Conservation (phyloP, 2,888 invertebrate species). For the Ptychoptera contaminata region DNA sequence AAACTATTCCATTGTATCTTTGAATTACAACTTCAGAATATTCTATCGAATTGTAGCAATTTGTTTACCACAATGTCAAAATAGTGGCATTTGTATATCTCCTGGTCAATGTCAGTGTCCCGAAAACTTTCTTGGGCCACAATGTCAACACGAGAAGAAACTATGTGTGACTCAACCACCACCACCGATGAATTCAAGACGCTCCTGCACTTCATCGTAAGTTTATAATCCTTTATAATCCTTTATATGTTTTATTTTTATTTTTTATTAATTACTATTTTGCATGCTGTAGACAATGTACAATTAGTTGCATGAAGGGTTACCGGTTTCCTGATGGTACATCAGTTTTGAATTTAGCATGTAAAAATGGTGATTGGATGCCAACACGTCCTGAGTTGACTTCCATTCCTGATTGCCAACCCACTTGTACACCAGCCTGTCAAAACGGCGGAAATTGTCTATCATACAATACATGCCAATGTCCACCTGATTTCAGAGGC, state of each 20-base stretch:
- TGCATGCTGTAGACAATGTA: slow-evolving; percentile 44
- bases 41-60: slow-evolving; percentile 38
- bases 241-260: not conserved
- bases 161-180: slow-evolving; percentile 52
- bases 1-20: not conserved
- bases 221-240: slow-evolving; percentile 17
- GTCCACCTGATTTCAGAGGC: slow-evolving; percentile 45
- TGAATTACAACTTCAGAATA: slow-evolving; percentile 3
- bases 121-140: slow-evolving; percentile 50
- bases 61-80: slow-evolving; percentile 59
- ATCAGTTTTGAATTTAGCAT: slow-evolving; percentile 46
- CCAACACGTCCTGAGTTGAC: slow-evolving; percentile 46
- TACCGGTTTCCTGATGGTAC: slow-evolving; percentile 60
- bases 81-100: slow-evolving; percentile 63
- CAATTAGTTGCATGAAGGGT: slow-evolving; percentile 45
- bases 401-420: slow-evolving; percentile 52
- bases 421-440: slow-evolving; percentile 56
- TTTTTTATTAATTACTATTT: slow-evolving; percentile 6
- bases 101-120: slow-evolving; percentile 65
- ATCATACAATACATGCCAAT: slow-evolving; percentile 60
- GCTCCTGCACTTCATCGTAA: slow-evolving; percentile 48
- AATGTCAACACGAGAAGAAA: slow-evolving; percentile 58
- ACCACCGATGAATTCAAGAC: slow-evolving; percentile 45
- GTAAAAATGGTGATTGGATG: slow-evolving; percentile 53
- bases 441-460: slow-evolving; percentile 69